phyloP scores from a whole-genome alignment of 2,113 vertebrate species.

The Rallus limicola region DNA sequence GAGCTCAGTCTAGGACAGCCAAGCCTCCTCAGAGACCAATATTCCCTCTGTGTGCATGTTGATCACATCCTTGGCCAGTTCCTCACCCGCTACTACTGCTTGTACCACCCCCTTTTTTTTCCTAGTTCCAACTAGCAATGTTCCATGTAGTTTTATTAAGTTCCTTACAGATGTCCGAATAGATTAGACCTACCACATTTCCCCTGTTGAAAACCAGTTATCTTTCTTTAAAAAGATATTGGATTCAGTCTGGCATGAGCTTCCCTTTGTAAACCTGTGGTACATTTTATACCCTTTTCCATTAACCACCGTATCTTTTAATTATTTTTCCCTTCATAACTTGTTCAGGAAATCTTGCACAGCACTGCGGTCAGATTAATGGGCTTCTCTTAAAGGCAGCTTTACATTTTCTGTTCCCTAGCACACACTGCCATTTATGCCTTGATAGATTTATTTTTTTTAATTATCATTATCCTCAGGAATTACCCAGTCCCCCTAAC shows the following conservation, averaged over 20 bases:
- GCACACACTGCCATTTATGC: background rate
- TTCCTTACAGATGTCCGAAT: background rate
- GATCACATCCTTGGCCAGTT: background rate
- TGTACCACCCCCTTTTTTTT: background rate
- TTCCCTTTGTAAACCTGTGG: background rate
- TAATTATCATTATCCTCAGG: slow-evolving; percentile 22
- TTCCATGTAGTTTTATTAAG: background rate
- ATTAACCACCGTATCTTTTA: slow-evolving; percentile 33
- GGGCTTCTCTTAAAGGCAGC: background rate
- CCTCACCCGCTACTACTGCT: background rate
- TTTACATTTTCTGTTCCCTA: slow-evolving; percentile 23
- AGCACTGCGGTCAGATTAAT: background rate
- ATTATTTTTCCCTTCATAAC: slow-evolving; percentile 41
- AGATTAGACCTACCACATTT: slow-evolving; percentile 17
- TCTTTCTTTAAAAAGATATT: background rate
- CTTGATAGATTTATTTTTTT: slow-evolving; percentile 37
- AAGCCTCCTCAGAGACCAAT: accelerated
- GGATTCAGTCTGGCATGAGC: slow-evolving; percentile 17
- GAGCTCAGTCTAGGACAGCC: background rate
- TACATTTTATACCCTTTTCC: background rate
- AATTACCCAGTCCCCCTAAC: background rate
- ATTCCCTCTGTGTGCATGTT: background rate
- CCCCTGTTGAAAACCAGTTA: background rate
- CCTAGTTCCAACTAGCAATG: background rate
- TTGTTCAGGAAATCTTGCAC: slow-evolving; percentile 13